Percentiles rank a stretch among this genome's conserved stretches.
These are phyloP conservation scores for Heterodera schachtii DNA, from an alignment of 1,140 invertebrate species.

Conservation along the genomic window DNA sequence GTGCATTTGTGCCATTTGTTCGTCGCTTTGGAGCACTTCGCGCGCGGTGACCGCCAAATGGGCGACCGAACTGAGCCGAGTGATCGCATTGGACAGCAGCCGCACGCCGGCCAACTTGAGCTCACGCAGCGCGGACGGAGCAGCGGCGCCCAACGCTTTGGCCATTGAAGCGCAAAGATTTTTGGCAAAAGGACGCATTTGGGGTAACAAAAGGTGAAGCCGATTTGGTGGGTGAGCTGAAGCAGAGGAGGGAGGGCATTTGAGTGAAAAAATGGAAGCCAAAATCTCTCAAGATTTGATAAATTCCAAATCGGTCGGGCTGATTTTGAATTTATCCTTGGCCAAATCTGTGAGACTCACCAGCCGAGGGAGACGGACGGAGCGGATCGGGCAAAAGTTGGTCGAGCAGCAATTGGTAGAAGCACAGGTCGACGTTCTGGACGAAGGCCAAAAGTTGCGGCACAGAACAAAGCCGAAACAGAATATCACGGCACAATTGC, in stretches of 20 bases:
- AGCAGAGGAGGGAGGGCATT: constrained; percentile 72
- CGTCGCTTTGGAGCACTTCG: constrained; percentile 89
- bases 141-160: constrained; percentile 79
- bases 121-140: constrained; percentile 80
- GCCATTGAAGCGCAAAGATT: constrained; percentile 75
- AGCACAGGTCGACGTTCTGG: constrained; percentile 81
- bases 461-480: constrained; percentile 71
- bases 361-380: constrained; percentile 65
- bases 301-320: no score
- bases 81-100: constrained; percentile 88
- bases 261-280: background rate
- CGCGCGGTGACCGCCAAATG: constrained; percentile 93
- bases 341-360: background rate
- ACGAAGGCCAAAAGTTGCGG: constrained; percentile 75
- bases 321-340: no score
- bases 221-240: background rate
- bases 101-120: constrained; percentile 80
- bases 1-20: constrained; percentile 94
- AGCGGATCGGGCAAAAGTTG: constrained; percentile 93
- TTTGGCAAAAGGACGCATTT: constrained; percentile 29
- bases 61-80: constrained; percentile 95
- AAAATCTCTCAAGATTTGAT: background rate
- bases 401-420: constrained; percentile 93
- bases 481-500: constrained; percentile 66
- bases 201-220: constrained; percentile 2